phyloP scores from a whole-genome alignment of 2,797 vertebrate species.

The Lepilemur septentrionalis region DNA sequence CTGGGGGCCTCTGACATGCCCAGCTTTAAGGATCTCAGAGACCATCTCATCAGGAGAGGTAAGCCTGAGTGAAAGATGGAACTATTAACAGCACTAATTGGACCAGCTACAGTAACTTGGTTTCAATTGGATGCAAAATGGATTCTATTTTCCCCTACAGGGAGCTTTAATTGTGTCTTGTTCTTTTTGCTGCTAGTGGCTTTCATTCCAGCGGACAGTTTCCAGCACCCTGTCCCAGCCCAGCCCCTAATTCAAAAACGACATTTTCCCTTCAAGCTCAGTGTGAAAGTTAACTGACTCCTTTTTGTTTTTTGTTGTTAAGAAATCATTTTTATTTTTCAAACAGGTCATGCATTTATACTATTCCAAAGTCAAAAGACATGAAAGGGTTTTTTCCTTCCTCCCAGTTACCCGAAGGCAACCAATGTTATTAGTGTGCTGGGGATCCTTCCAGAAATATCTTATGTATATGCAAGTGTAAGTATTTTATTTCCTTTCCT shows the following conservation, averaged over 20 bases:
- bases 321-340: not conserved
- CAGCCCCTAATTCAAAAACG: not conserved
- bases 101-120: not conserved
- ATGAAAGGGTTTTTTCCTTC: not conserved
- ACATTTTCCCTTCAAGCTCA: not conserved
- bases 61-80: not conserved
- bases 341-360: not conserved
- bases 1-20: not conserved
- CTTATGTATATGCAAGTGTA: not conserved
- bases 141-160: not conserved
- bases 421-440: no score
- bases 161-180: not conserved
- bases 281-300: not conserved
- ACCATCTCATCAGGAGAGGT: not conserved
- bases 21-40: not conserved
- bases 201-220: not conserved
- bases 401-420: not conserved
- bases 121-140: not conserved
- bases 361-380: not conserved
- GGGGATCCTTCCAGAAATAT: not conserved
- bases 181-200: not conserved
- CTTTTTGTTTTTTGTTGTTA: not conserved
- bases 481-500: not conserved
- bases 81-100: not conserved
- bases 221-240: not conserved